Percentiles rank a stretch among this genome's conserved stretches.
Evolutionary conservation across 1,140 invertebrate species (phyloP).

Genomic region (Galleria mellonella): DNA sequence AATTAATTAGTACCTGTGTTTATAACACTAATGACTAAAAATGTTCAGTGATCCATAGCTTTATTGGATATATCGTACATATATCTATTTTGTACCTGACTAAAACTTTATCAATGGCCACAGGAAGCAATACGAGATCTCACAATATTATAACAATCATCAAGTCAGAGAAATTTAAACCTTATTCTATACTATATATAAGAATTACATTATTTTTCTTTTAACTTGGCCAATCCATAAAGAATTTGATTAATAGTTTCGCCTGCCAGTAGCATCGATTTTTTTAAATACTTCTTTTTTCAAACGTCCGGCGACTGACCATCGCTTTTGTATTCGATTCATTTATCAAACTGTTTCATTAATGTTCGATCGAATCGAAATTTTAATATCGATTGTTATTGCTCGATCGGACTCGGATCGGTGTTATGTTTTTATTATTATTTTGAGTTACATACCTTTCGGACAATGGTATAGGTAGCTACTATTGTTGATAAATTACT

Average conservation of each 20-base stretch:
- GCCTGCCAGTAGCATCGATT: constrained; percentile 40
- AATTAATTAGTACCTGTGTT: too few species aligned
- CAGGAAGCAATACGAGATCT: constrained; percentile 1
- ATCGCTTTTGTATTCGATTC: constrained; percentile 45
- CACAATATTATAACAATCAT: not conserved
- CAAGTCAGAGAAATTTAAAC: not conserved
- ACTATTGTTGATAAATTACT: not conserved
- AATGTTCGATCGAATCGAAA: constrained; percentile 47
- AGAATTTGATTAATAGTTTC: constrained; percentile 55
- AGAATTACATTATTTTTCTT: not conserved
- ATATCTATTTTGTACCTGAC: not conserved
- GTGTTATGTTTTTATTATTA: not conserved
- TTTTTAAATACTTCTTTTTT: constrained; percentile 30
- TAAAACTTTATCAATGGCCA: constrained; percentile 12
- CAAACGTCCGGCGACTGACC: constrained; percentile 41
- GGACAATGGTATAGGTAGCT: not conserved
- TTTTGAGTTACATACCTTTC: constrained; percentile 1
- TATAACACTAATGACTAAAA: too few species aligned
- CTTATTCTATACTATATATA: not conserved
- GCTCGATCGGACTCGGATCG: constrained; percentile 17
- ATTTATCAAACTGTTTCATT: constrained; percentile 58
- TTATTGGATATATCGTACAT: not conserved
- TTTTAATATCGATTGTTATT: constrained; percentile 55
- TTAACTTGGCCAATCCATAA: constrained; percentile 15
- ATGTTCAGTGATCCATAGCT: constrained; percentile 15